Base-by-base conservation (phyloP, 2,113 vertebrate genomes). In the Australoheros scitulus region DNA sequence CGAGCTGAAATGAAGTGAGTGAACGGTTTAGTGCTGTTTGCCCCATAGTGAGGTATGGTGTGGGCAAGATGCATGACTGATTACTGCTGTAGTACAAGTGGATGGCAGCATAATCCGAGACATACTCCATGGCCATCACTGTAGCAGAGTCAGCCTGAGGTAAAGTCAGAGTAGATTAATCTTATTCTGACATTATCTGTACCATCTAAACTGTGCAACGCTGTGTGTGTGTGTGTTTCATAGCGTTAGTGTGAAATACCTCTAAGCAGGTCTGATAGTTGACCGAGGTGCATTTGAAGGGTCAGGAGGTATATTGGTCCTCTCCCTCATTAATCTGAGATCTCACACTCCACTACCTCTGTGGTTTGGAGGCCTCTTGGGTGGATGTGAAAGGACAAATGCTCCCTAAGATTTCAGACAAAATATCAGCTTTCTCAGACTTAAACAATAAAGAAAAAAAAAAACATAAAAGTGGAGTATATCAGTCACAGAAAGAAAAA, bases 271-370 rank as follows among this genome's bases (percentile, higher is more conserved):
- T 81, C 52, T 77, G 64, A 85, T 64, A 77, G 64, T 77, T 89
- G 87, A 89, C 77, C 80, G 77, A 7, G 20, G 56, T 86, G 64
- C 75, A 80, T 82, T 89, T 88, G 34, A 85, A 80, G 70, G 84
- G 70, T 88, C 83, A 82, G 65, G 38, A 82, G 81, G 83, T 78
- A 70, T 60, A 86, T 61, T 82, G 80, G 77, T 86, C 64, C 74
- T 84, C 56, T 86, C 50, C 61, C 63, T 80, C 79, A 86, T 89
- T 84, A 89, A 86, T 93, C 78, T 83, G 22, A 83, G 79, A 77
- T 79, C 77, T 79, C 68, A 61, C 60, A 81, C 20, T 34, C 50
- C 55, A 58, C 59, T 57, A 82, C 47, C 29, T 83, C 56, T 84
- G 82, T 43, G 64, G 36, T 70, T 47, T 26, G 60, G n/a, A 36